Evolutionary conservation across 92 coral and sea anemone genomes (phyloP).

Genomic region (Porites rus): DNA sequence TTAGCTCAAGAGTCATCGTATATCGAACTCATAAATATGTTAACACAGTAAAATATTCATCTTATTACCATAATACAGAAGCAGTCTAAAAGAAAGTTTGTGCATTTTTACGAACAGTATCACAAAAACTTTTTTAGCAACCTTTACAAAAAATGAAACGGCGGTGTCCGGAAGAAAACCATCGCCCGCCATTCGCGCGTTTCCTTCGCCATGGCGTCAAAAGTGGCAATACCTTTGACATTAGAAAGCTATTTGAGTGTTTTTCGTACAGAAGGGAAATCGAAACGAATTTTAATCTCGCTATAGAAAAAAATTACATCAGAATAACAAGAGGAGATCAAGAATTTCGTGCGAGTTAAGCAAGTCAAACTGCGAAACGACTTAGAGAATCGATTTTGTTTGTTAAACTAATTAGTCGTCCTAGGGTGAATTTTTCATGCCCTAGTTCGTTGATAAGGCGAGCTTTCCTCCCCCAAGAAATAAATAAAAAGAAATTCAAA

Average conservation of each 20-base stretch:
- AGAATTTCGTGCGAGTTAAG: constrained; percentile 10
- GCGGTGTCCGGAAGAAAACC: constrained; percentile 52
- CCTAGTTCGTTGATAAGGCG: constrained; percentile 61
- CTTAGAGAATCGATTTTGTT: constrained; percentile 67
- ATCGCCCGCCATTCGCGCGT: constrained; percentile 3
- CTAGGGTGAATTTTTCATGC: constrained; percentile 65
- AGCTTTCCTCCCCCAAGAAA: constrained; percentile 17
- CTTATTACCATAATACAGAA: constrained; percentile 88
- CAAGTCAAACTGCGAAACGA: constrained; percentile 37
- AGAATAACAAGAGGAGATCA: not conserved
- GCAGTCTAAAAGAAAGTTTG: constrained; percentile 31
- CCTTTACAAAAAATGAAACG: constrained; percentile 26
- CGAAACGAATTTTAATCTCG: constrained; percentile 32
- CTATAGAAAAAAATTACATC: not conserved
- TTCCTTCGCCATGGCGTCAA: constrained; percentile 35
- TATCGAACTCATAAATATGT: constrained; percentile 84
- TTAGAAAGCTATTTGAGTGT: constrained; percentile 22
- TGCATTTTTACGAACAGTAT: constrained; percentile 22
- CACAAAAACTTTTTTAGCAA: not conserved
- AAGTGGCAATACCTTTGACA: constrained; percentile 4
- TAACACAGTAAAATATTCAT: constrained; percentile 76
- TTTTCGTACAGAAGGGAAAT: not conserved
- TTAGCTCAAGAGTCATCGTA: constrained; percentile 74
- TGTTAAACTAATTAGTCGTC: constrained; percentile 70
- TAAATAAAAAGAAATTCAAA: constrained; percentile 7